Evolutionary conservation across 2,888 invertebrate genomes (phyloP).

Genomic region (Salticus scenicus): DNA sequence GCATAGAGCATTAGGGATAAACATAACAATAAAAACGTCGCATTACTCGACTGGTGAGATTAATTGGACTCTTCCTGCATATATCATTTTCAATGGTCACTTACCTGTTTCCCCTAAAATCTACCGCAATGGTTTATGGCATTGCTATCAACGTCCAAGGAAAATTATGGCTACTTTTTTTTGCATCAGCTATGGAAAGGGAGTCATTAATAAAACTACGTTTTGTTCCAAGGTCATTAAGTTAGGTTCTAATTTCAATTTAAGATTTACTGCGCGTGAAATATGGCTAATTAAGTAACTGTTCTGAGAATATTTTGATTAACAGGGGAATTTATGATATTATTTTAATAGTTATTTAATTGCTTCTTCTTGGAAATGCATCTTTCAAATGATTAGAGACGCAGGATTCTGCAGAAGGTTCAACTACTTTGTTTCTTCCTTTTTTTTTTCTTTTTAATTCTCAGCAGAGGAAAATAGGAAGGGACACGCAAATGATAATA

Average conservation of each 20-base stretch:
- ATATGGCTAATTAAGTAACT: too few species aligned
- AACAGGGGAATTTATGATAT: too few species aligned
- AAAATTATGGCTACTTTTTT: not conserved
- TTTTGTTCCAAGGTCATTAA: not conserved
- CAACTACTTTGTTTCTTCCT: too few species aligned
- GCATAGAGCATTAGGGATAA: conserved; percentile 53
- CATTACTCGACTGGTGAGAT: conserved; percentile 38
- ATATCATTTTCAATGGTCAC: conserved; percentile 65
- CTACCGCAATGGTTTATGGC: conserved; percentile 39
- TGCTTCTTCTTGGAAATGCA: too few species aligned
- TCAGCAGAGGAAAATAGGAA: too few species aligned
- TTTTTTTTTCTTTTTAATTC: too few species aligned
- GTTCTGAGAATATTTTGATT: too few species aligned
- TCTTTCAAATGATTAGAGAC: too few species aligned
- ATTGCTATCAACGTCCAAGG: not conserved
- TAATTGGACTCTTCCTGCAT: conserved; percentile 47
- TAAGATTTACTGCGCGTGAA: not conserved
- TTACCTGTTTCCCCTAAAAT: conserved; percentile 52
- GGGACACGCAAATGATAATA: too few species aligned
- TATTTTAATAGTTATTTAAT: too few species aligned
- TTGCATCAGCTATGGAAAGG: not conserved
- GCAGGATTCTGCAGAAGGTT: too few species aligned
- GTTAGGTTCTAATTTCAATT: not conserved
- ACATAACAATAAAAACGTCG: conserved; percentile 67
- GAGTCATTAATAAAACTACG: not conserved